Evolutionary conservation across 2,797 vertebrate genomes (phyloP).

Genomic region (Poecilia velifera): DNA sequence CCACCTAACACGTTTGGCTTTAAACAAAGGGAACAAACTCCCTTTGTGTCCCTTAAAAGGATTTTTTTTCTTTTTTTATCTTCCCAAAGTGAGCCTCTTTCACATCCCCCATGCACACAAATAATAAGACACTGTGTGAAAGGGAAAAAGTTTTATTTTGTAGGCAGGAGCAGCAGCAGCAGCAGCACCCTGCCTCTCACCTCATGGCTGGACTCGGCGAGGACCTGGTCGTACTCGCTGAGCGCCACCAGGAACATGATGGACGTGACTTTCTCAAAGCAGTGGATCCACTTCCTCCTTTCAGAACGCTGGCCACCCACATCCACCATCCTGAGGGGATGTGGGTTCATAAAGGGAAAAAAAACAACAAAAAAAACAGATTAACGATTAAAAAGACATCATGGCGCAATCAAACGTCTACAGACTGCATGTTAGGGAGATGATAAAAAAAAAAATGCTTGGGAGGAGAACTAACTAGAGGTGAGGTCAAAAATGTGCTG

Average conservation of each 20-base stretch:
- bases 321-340: slow-evolving; percentile 78
- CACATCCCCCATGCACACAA: slow-evolving; percentile 1
- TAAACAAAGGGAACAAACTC: slow-evolving; percentile 54
- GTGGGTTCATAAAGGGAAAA: not conserved
- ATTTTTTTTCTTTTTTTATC: slow-evolving; percentile 10
- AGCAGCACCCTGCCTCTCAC: slow-evolving; percentile 34
- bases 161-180: not conserved
- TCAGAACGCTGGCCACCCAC: slow-evolving; percentile 83
- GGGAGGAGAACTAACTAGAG: not conserved
- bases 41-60: slow-evolving; percentile 23
- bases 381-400: not conserved
- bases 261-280: slow-evolving; percentile 81
- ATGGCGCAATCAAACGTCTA: not conserved
- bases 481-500: not conserved
- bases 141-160: slow-evolving; percentile 3
- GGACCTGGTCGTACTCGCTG: slow-evolving; percentile 82
- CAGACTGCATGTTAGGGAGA: not conserved
- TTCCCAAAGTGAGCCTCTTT: slow-evolving; percentile 20
- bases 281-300: slow-evolving; percentile 84
- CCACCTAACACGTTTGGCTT: slow-evolving; percentile 44
- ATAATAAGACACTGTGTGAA: slow-evolving; percentile 1
- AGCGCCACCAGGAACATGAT: slow-evolving; percentile 84
- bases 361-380: not conserved
- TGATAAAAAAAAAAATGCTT: not conserved
- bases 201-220: slow-evolving; percentile 74